Base-by-base conservation (phyloP, 2,888 invertebrate genomes). In the Ectobius pallidus region DNA sequence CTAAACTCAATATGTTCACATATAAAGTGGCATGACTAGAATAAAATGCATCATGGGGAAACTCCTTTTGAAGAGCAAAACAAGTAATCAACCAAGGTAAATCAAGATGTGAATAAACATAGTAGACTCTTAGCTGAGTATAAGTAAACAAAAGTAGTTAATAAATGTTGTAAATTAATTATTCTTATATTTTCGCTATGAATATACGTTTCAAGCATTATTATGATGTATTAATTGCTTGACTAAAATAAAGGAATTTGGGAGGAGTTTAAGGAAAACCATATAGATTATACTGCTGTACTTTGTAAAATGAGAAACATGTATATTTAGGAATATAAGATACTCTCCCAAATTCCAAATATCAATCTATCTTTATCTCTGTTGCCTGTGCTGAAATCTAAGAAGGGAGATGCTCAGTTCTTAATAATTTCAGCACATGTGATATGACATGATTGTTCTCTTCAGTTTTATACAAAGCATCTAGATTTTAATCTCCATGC, bases 21-120 rank as follows among this genome's bases (percentile, higher is more conserved):
- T 72, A 58, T 65, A 73, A 70, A 70, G 72, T 74, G 74, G 74
- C 74, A 74, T 74, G 74, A 63, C 32, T 73, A 75, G 74, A 72
- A 70, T 74, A 74, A 76, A 70, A 62, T 46, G 75, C 75, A 74
- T 70, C 69, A 74, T 73, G 73, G 76, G 75, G 65, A 70, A 74
- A 69, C 72, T 76, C 63, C 75, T 71, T 73, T 39, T 69, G 76
- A 76, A 70, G 75, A 74, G 71, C 72, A 70, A 71, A 34, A 6
- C 69, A 69, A 62, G 69, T 73, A 74, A 74, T 58, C 58, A 58
- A 30, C 58, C 46, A 76, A 76, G 76, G 76, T 76, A 76, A 76
- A 74, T 72, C 69, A 69, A 72, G 62, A 71, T 44, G 71, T 74
- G 71, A 72, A 73, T 75, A 74, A 76, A 76, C 61, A 72, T 34